Evolutionary conservation across 2,113 vertebrate genomes (phyloP).

Genomic region (Campylorhamphus procurvoides): DNA sequence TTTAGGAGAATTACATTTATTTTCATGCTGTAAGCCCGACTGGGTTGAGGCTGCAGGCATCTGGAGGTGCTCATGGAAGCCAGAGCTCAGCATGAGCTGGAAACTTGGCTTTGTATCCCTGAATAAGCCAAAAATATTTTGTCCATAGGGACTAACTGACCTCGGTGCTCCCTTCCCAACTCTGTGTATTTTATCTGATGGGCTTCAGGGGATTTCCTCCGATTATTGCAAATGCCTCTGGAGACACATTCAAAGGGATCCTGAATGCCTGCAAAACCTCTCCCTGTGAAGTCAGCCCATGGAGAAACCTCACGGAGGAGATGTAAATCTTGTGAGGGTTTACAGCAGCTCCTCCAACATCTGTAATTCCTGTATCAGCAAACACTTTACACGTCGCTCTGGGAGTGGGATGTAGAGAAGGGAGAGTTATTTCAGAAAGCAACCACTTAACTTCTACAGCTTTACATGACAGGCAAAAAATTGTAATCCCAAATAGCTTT

Average conservation of each 20-base stretch:
- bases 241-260: neutral
- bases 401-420: neutral
- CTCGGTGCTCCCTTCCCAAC: neutral
- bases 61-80: neutral
- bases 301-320: neutral
- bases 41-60: neutral
- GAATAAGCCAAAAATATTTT: neutral
- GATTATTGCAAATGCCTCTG: conserved; percentile 17
- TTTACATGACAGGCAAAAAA: neutral
- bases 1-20: neutral
- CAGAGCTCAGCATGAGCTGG: neutral
- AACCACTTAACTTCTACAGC: neutral
- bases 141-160: neutral
- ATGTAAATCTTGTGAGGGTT: conserved; percentile 29
- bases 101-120: neutral
- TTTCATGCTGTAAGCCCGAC: neutral
- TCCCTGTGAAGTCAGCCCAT: conserved; percentile 4
- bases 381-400: neutral
- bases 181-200: neutral
- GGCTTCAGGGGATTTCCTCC: neutral
- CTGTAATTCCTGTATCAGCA: conserved; percentile 4
- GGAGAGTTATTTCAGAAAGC: conserved; percentile 10
- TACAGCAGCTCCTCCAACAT: neutral
- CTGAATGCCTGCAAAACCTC: conserved; percentile 6
- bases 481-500: conserved; percentile 10